Conservation (phyloP, 2,113 vertebrate genomes). For the Setophaga kirtlandii region DNA sequence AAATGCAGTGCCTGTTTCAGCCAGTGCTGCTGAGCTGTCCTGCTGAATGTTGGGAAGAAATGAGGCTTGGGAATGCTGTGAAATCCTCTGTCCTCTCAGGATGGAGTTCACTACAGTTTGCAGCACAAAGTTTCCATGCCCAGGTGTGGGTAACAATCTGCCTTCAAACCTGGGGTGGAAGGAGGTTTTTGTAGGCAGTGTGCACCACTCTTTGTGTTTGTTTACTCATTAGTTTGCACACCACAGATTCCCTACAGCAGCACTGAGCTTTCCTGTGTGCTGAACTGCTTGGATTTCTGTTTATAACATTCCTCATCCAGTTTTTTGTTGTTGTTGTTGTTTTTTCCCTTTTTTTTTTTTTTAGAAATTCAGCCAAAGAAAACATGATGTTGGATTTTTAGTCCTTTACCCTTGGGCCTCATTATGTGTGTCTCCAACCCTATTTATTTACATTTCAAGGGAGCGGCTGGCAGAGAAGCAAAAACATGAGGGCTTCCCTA, state of each 20-base stretch:
- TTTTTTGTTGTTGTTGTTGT: not conserved
- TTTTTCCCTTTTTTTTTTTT: not conserved
- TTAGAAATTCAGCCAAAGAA: constrained; percentile 16
- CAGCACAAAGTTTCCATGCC: not conserved
- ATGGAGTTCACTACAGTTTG: not conserved
- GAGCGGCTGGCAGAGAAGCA: constrained; percentile 6
- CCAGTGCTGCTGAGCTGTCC: not conserved
- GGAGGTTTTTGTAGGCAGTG: not conserved
- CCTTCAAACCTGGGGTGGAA: not conserved
- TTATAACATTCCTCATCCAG: not conserved
- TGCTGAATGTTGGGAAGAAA: not conserved
- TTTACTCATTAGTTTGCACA: constrained; percentile 10
- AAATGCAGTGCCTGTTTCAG: not conserved
- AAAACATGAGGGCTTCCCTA: constrained; percentile 38
- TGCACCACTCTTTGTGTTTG: not conserved
- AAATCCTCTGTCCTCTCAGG: not conserved
- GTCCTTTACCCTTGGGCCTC: constrained; percentile 53
- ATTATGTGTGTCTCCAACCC: constrained; percentile 46
- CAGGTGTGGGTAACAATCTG: not conserved
- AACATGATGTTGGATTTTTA: constrained; percentile 23
- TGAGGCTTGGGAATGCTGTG: not conserved
- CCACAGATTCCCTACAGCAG: not conserved
- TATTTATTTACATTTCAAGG: constrained; percentile 73
- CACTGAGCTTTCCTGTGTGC: not conserved
- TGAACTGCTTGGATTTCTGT: constrained; percentile 19